phyloP scores from a whole-genome alignment of 2,888 invertebrate genomes.

The Perithous albicinctus region DNA sequence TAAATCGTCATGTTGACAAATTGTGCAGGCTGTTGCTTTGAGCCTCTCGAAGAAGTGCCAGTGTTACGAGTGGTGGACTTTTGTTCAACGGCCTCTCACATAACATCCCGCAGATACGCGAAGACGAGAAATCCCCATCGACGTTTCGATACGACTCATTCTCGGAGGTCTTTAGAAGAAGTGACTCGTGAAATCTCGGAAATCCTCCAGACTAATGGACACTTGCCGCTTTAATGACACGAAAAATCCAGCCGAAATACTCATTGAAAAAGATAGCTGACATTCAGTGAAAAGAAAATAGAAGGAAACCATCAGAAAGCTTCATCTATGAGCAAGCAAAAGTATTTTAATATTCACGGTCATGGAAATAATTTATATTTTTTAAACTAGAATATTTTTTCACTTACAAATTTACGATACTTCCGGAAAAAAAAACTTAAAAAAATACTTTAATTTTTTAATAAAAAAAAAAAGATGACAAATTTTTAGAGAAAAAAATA shows the following conservation, averaged over 20 bases:
- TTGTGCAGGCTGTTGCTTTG: constrained; percentile 20
- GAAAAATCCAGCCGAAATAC: not conserved
- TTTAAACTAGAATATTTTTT: no score
- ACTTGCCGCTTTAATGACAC: not conserved
- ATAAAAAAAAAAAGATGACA: no score
- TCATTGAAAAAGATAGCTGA: not conserved
- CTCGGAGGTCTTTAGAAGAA: constrained; percentile 34
- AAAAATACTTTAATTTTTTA: no score
- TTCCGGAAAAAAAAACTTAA: no score
- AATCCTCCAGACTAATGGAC: constrained; percentile 1
- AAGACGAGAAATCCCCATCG: constrained; percentile 21
- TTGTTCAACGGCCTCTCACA: not conserved
- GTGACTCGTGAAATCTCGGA: constrained; percentile 25
- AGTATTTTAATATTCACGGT: no score
- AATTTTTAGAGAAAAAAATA: no score
- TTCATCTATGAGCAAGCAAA: no score
- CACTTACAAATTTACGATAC: no score
- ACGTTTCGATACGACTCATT: constrained; percentile 2
- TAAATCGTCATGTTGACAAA: constrained; percentile 43
- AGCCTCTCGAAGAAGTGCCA: constrained; percentile 9
- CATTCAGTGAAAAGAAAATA: no score
- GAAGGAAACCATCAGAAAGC: no score
- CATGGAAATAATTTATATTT: no score
- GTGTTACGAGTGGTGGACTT: constrained; percentile 26
- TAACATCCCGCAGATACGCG: not conserved